These are phyloP conservation scores for Sylvia borin DNA, from an alignment of 2,797 vertebrate genomes.

Conservation along the genomic window DNA sequence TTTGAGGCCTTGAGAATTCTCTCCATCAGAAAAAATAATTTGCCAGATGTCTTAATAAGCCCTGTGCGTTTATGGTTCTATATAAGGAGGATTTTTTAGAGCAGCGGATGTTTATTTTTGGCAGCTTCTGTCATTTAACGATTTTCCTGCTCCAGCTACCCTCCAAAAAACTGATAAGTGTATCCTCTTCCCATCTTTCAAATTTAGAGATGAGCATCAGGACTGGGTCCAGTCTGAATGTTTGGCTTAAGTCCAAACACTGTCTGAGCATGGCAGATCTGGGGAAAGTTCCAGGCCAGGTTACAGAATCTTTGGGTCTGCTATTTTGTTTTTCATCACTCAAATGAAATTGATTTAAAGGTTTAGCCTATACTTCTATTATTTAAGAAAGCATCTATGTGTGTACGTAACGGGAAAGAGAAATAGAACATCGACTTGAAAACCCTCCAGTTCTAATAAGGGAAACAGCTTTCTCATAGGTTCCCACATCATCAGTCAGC, in stretches of 20 bases:
- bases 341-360: not conserved
- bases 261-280: not conserved
- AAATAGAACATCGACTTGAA: conserved; percentile 35
- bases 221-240: not conserved
- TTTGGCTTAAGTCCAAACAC: not conserved
- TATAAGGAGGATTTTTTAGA: conserved; percentile 27
- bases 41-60: conserved; percentile 53
- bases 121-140: not conserved
- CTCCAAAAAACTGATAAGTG: conserved; percentile 25
- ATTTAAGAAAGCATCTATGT: not conserved
- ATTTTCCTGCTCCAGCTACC: conserved; percentile 21
- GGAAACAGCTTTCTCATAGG: conserved; percentile 78
- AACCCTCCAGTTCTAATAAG: conserved; percentile 71
- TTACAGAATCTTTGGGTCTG: not conserved
- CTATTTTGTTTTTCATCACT: not conserved
- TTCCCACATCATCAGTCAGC: conserved; percentile 81
- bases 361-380: not conserved
- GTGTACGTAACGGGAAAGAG: conserved; percentile 7
- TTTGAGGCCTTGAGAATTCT: conserved; percentile 40
- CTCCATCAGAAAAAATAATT: conserved; percentile 48
- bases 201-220: not conserved
- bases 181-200: conserved; percentile 34
- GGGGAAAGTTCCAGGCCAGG: not conserved
- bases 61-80: not conserved
- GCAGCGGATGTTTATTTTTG: conserved; percentile 58